Percentiles rank a stretch among this genome's conserved stretches.
Evolutionary conservation across 1,140 invertebrate species (phyloP).

Genomic region (Heterodera schachtii): DNA sequence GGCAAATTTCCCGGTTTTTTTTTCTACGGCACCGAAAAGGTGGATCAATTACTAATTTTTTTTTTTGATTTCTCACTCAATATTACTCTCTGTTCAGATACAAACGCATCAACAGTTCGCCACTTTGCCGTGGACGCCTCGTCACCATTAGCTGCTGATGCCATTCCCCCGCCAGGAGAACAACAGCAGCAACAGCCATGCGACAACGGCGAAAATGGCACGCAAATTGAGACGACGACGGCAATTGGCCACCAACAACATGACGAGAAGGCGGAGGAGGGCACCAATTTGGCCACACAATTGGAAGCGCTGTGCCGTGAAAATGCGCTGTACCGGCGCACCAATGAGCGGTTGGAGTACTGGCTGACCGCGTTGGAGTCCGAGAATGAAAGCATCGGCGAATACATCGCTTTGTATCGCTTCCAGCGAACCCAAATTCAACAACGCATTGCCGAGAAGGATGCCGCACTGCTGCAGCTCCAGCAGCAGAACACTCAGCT

Average conservation of each 20-base stretch:
- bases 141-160: too few species aligned
- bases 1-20: too few species aligned
- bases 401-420: conserved; percentile 53
- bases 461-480: conserved; percentile 27
- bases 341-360: conserved; percentile 44
- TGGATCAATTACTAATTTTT: too few species aligned
- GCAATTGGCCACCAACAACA: too few species aligned
- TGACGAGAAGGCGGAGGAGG: neutral
- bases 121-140: too few species aligned
- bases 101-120: too few species aligned
- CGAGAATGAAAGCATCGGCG: conserved; percentile 51
- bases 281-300: neutral
- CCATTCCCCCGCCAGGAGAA: neutral
- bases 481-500: conserved; percentile 21
- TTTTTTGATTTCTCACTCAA: too few species aligned
- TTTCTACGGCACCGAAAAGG: too few species aligned
- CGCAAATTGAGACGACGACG: neutral
- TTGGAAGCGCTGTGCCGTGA: conserved; percentile 21
- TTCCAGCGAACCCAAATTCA: conserved; percentile 46
- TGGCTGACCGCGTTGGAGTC: conserved; percentile 52
- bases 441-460: conserved; percentile 50
- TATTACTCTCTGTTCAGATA: too few species aligned
- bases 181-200: neutral
- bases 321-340: conserved; percentile 22
- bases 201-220: neutral